Evolutionary conservation across 2,888 invertebrate species (phyloP), one percentile per base, ranked within the genome.

Genomic region (Lasius platythorax): DNA sequence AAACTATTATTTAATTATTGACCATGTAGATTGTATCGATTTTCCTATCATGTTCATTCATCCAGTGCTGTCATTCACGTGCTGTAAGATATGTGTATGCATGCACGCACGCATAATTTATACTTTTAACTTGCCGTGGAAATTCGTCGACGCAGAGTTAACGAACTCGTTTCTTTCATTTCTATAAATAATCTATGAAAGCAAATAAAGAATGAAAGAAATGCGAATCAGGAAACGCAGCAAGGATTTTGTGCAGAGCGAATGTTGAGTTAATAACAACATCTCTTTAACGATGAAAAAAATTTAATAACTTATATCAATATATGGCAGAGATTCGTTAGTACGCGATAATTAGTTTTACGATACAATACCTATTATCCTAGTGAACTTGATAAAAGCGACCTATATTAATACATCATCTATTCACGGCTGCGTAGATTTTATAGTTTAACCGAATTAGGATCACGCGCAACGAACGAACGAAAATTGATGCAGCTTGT

Each of bases 41-140:
- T 61, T 23, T 9, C 4, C 68, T 73, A 23, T 28, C 18, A 15
- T 9, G 23, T 43, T 87, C 53, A 63, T 64, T 81, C 58, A 72
- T 37, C 66, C 30, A 28, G 74, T 33, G 6, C 18, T 50, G 43
- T 46, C 40, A 75, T 56, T 56, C 33, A 73, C 68, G 81, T 43
- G 37, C 37, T 43, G 61, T 91, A 90, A 92, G 90, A 91, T 91
- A 91, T 90, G 90, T 91, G 86, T 84, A 90, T 89, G 91, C 91
- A 92, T 89, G 89, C 83, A 82, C 86, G 85, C 88, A 68, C 87
- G 87, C 87, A 87, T 89, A 91, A 92, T 92, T 91, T 91, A 87
- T 90, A 88, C 87, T 85, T 89, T 84, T 53, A 84, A 87, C 83
- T 89, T 87, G 87, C 78, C 89, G 90, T 85, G 87, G 85, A 85